Percentiles rank a stretch among this genome's conserved stretches.
phyloP scores from a whole-genome alignment of 2,113 vertebrate genomes.

The Vireo altiloquus region DNA sequence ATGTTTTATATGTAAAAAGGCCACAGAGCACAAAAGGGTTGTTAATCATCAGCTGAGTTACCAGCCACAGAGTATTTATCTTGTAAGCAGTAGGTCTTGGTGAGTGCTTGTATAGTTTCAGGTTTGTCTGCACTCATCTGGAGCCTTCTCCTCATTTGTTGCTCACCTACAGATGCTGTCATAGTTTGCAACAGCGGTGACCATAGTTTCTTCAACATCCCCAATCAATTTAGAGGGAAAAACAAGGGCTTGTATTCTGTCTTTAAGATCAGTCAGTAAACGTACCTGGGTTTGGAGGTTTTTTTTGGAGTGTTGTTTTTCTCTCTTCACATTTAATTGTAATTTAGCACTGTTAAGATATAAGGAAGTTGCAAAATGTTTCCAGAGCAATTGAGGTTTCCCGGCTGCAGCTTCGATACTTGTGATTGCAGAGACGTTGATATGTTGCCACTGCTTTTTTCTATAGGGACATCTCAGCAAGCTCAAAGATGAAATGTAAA shows the following conservation, averaged over 20 bases:
- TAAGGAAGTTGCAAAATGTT: constrained; percentile 3
- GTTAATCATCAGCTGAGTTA: constrained; percentile 67
- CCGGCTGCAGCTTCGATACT: background rate
- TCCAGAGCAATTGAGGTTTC: constrained; percentile 3
- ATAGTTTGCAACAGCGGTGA: background rate
- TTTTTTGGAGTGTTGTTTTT: background rate
- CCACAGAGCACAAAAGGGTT: background rate
- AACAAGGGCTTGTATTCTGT: background rate
- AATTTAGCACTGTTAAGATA: background rate
- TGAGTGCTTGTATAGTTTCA: constrained; percentile 60
- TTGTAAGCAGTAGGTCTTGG: constrained; percentile 66
- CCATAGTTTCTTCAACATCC: constrained; percentile 1
- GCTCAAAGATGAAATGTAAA: constrained; percentile 42
- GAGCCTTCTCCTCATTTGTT: constrained; percentile 57
- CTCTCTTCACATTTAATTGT: background rate
- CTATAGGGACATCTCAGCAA: constrained; percentile 48
- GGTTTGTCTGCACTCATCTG: constrained; percentile 72
- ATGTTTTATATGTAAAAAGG: background rate
- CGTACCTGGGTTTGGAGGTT: background rate
- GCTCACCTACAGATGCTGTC: constrained; percentile 63
- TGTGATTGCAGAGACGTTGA: background rate
- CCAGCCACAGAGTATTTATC: constrained; percentile 67
- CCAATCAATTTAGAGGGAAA: constrained; percentile 4
- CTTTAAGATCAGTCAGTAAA: background rate
- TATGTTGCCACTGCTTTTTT: constrained; percentile 47